Conservation (phyloP, 2,113 vertebrate genomes). For the Oncorhynchus keta region DNA sequence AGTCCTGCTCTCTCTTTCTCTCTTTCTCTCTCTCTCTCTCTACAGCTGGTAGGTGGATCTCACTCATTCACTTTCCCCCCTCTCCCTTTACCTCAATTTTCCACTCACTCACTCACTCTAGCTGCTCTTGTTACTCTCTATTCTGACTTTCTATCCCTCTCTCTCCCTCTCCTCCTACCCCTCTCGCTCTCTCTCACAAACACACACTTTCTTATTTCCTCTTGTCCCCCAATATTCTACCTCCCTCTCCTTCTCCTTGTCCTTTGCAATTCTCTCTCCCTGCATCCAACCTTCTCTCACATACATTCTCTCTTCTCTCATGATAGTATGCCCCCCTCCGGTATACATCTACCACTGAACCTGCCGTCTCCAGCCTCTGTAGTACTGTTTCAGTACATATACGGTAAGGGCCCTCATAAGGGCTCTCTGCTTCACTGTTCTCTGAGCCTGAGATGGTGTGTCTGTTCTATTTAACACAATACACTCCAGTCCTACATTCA, state of each 20-base stretch:
- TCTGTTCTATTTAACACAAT: neutral
- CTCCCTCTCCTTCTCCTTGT: conserved; percentile 7
- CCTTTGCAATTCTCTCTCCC: neutral
- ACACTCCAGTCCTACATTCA: neutral
- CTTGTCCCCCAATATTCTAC: neutral
- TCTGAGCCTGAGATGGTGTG: neutral
- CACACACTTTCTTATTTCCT: neutral
- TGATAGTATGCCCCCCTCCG: too few species aligned
- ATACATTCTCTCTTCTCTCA: neutral
- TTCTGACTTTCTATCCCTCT: neutral
- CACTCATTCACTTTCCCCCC: conserved; percentile 18
- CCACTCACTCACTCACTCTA: conserved; percentile 3
- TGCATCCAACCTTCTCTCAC: neutral
- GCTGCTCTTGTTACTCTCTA: neutral
- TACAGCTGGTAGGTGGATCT: neutral
- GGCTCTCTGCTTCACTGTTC: neutral
- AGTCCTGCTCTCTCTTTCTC: conserved; percentile 4
- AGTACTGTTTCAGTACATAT: neutral
- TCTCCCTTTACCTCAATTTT: neutral
- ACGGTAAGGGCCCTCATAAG: neutral
- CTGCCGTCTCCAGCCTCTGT: neutral
- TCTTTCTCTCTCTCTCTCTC: too few species aligned
- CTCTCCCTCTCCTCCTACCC: conserved; percentile 25
- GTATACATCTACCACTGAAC: neutral
- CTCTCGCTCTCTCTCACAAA: conserved; percentile 14